Base-by-base conservation (phyloP, 2,888 invertebrate genomes). In the Xanthostigma xanthostigma region DNA sequence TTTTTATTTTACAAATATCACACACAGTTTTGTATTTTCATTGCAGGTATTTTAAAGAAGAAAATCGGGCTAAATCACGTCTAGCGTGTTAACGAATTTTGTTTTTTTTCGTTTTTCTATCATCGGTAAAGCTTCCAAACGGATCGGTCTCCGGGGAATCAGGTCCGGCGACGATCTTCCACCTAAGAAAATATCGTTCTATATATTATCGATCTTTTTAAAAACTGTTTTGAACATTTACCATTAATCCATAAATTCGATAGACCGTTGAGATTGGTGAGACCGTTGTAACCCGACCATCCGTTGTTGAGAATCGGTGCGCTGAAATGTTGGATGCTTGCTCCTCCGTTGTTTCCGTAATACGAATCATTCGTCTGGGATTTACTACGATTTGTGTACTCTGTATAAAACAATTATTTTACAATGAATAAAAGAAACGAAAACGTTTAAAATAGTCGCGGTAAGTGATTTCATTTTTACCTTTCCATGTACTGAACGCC, bases 401-500 rank as follows among this genome's bases (percentile, higher is more conserved):
- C 55, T 55, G 53, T 37, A 53, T 3, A 53, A 41, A 33, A 49
- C 37, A 46, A n/a, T n/a, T 27, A 27, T 27, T 6, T 27, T 27
- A 6, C 27, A 1, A 27, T 27, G 27, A 27, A 27, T 6, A 27
- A 27, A 5, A 27, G 6, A 27, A 27, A 6, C 3, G 17, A 17
- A 2, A 13, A 44, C 11, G 37, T 27, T 6, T 27, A 27, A 27
- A 27, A 6, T 27, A 27, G 6, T 27, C 27, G 27, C 27, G 27
- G 27, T 6, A 27, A 27, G 12, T 11, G 17, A 38, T 42, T 39
- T 34, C 45, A 36, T 33, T 46, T 44, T 51, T 62, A 73, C 73
- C 72, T 69, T 66, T 68, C 72, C 74, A 75, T 48, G 66, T 70
- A 59, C 70, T 70, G 52, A 73, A 69, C 50, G 72, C 72, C 58